These are phyloP conservation scores for Tragelaphus buxtoni DNA, from an alignment of 2,113 vertebrate genomes.

Conservation along the genomic window DNA sequence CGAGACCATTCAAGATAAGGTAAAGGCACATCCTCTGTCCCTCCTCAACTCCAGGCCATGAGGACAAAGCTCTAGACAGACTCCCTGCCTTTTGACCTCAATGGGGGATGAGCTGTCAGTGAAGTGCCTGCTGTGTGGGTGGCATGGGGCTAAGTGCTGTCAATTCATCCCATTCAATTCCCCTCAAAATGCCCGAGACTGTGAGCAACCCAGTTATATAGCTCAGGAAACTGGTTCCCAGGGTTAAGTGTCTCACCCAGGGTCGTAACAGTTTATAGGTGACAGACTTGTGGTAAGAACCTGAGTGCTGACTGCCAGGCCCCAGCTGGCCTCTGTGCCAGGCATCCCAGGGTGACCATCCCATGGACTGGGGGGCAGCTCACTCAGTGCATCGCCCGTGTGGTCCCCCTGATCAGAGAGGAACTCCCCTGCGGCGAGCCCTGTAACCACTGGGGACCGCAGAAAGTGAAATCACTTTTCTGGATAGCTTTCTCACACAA, in stretches of 20 bases:
- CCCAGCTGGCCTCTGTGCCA: not conserved
- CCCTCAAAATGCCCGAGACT: not conserved
- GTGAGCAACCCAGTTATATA: not conserved
- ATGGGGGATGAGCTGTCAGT: accelerated
- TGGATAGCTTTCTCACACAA: not conserved
- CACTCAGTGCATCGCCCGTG: no score
- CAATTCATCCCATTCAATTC: not conserved
- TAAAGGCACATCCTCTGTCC: constrained; percentile 41
- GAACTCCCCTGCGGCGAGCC: not conserved
- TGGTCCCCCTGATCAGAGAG: not conserved
- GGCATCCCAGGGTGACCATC: not conserved
- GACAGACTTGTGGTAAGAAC: not conserved
- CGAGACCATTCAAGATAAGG: constrained; percentile 90
- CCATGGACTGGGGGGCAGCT: not conserved
- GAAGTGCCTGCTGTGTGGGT: not conserved
- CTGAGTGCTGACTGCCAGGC: not conserved
- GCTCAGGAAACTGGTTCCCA: not conserved
- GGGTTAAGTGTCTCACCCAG: not conserved
- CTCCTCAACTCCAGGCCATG: not conserved
- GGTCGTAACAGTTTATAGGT: not conserved
- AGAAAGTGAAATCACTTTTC: not conserved
- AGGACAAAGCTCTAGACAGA: not conserved
- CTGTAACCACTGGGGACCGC: not conserved
- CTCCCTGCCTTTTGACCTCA: not conserved
- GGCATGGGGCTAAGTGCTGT: not conserved